Conservation (phyloP, 2,113 vertebrate genomes). For the Zosterops japonicus region DNA sequence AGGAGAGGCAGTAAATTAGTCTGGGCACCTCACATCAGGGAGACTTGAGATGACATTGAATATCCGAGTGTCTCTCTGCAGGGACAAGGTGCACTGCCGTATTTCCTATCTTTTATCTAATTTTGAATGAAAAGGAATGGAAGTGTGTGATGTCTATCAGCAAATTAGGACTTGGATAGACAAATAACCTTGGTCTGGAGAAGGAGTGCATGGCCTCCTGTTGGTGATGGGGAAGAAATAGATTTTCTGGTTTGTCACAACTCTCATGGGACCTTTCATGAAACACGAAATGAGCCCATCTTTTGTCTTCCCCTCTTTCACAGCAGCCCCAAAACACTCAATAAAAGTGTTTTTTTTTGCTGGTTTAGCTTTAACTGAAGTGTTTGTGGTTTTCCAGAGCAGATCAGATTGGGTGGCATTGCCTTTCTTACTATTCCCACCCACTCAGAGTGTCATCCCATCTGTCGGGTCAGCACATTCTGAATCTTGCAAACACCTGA, state of each 20-base stretch:
- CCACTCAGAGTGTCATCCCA: background rate
- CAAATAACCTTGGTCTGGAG: background rate
- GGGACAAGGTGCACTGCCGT: background rate
- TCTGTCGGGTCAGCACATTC: background rate
- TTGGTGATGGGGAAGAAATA: background rate
- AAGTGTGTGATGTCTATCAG: background rate
- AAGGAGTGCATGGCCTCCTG: background rate
- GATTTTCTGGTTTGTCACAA: background rate
- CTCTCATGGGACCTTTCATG: rapidly evolving
- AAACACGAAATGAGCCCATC: background rate
- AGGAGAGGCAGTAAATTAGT: background rate
- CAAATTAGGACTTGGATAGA: background rate
- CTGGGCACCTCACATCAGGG: background rate
- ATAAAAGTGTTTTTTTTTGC: background rate
- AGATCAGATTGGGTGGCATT: background rate
- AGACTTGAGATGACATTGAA: background rate
- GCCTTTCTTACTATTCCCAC: background rate
- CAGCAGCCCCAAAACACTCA: background rate
- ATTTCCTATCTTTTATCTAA: background rate
- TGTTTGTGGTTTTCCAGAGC: background rate
- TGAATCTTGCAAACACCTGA: background rate
- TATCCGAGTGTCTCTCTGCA: background rate
- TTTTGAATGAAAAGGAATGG: background rate
- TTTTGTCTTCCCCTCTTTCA: background rate
- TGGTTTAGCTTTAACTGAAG: background rate